Percentiles rank a stretch among this genome's conserved stretches.
phyloP scores from a whole-genome alignment of 2,797 vertebrate species.

The Coreius guichenoti region DNA sequence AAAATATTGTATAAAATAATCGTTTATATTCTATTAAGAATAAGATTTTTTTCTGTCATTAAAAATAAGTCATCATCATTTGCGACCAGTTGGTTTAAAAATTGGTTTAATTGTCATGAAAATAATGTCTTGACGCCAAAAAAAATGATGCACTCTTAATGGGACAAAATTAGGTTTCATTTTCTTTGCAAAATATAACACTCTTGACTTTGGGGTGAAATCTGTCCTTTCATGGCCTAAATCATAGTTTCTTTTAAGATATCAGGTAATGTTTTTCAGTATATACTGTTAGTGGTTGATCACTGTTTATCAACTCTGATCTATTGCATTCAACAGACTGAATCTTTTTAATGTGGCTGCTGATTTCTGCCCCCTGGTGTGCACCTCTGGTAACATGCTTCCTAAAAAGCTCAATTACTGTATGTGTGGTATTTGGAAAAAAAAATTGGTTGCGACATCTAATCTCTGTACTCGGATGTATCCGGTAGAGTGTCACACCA shows the following conservation, averaged over 20 bases:
- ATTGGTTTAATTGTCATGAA: background rate
- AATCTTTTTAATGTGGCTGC: background rate
- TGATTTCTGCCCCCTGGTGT: slow-evolving; percentile 35
- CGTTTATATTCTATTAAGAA: background rate
- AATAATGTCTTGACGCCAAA: background rate
- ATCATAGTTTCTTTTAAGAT: background rate
- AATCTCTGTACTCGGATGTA: background rate
- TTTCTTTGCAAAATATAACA: background rate
- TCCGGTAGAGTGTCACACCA: background rate
- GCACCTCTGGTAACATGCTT: background rate
- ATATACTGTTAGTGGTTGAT: background rate
- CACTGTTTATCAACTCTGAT: background rate
- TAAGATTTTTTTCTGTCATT: background rate
- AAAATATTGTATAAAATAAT: background rate
- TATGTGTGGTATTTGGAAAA: background rate
- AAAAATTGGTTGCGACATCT: background rate
- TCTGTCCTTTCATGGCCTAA: background rate
- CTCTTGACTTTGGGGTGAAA: background rate
- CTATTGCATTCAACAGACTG: background rate
- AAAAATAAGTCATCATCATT: background rate
- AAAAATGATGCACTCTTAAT: background rate
- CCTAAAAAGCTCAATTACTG: background rate
- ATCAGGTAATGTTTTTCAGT: background rate
- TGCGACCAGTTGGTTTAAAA: background rate
- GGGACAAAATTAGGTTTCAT: background rate